These are phyloP conservation scores for Hypomecis punctinalis DNA, from an alignment of 2,888 invertebrate genomes.

Conservation along the genomic window DNA sequence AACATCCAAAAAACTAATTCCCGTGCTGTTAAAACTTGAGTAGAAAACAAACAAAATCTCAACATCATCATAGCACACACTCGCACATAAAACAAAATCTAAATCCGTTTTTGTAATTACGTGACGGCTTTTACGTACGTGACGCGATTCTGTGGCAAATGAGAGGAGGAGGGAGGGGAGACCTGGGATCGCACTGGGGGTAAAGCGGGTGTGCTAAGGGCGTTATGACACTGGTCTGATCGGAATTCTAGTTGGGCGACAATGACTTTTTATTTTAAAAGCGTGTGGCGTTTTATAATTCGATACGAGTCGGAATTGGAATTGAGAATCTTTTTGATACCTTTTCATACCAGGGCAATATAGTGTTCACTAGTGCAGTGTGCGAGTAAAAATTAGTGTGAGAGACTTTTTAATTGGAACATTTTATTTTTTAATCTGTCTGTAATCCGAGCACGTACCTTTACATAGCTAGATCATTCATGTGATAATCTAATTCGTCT, in stretches of 20 bases:
- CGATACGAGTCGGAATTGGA: no score
- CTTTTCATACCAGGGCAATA: no score
- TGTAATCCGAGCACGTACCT: no score
- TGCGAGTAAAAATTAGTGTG: no score
- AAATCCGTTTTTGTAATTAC: constrained; percentile 62
- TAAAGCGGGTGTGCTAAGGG: constrained; percentile 12
- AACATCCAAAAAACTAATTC: neutral
- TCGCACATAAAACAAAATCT: constrained; percentile 48
- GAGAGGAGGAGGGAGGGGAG: constrained; percentile 41
- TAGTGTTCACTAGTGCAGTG: no score
- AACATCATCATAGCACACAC: constrained; percentile 41
- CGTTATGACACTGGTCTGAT: neutral
- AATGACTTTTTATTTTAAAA: neutral
- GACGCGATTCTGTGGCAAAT: constrained; percentile 58
- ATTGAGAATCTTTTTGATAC: no score
- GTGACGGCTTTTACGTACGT: constrained; percentile 54
- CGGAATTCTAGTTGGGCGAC: neutral
- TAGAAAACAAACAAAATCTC: constrained; percentile 24
- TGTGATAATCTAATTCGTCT: no score
- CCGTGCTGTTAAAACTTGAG: constrained; percentile 3
- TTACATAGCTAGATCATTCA: no score
- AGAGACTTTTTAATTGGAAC: no score
- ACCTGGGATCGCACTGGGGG: constrained; percentile 16
- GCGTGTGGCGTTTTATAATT: neutral
- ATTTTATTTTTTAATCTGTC: no score